These are phyloP conservation scores for Mirounga angustirostris DNA, from an alignment of 2,113 vertebrate genomes.

Conservation along the genomic window DNA sequence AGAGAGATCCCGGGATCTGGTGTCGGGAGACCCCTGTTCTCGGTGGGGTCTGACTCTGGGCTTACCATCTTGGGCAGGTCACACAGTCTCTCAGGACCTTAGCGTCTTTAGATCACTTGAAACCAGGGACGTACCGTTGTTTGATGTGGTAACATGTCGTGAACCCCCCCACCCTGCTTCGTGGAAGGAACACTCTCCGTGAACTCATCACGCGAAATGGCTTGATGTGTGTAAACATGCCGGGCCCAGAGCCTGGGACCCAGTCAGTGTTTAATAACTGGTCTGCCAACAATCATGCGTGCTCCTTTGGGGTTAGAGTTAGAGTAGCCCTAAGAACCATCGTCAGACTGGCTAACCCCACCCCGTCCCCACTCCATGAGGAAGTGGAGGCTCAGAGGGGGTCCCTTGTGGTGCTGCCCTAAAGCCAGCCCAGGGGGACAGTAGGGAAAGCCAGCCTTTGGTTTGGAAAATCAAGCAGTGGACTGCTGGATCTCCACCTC, in stretches of 20 bases:
- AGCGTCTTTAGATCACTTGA: background rate
- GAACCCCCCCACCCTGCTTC: background rate
- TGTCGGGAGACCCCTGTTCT: background rate
- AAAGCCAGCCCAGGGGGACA: background rate
- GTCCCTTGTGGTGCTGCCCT: no score
- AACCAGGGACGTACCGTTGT: rapidly evolving
- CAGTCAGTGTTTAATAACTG: background rate
- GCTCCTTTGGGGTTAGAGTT: background rate
- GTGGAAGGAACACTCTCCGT: rapidly evolving
- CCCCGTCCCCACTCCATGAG: rapidly evolving
- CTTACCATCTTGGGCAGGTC: background rate
- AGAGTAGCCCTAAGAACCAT: background rate
- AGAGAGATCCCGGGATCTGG: no score
- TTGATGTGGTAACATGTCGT: background rate
- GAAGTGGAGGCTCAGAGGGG: background rate
- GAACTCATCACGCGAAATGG: background rate
- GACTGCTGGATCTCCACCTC: background rate
- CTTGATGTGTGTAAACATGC: background rate
- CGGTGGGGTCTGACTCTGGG: background rate
- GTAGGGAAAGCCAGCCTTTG: background rate
- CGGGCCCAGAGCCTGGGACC: background rate
- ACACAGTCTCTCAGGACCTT: background rate
- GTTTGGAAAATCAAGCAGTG: background rate
- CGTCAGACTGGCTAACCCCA: background rate
- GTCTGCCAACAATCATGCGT: background rate